Conservation (phyloP, 2,797 vertebrate species). For the Anabas testudineus region DNA sequence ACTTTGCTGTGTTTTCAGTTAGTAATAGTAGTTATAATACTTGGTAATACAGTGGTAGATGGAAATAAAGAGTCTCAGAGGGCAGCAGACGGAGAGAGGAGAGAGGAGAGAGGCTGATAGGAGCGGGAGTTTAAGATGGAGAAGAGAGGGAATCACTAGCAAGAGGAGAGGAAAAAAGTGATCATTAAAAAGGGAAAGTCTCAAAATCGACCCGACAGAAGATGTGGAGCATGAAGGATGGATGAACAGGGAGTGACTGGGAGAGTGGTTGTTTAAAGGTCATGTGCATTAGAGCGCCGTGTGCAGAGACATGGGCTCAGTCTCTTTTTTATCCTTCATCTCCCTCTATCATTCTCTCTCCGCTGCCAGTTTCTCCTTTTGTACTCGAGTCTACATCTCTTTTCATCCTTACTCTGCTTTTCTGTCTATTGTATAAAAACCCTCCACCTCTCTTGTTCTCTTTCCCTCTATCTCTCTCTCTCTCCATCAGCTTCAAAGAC, state of each 20-base stretch:
- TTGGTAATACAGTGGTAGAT: too few species aligned
- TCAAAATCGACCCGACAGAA: conserved; percentile 11
- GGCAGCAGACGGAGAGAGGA: conserved; percentile 6
- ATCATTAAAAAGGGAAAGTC: conserved; percentile 1
- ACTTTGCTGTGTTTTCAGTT: too few species aligned
- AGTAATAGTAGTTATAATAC: too few species aligned
- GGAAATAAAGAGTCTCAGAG: neutral
- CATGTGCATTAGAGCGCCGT: conserved; percentile 35
- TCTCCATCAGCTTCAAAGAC: conserved; percentile 80
- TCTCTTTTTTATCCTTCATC: conserved; percentile 31
- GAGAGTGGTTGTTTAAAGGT: conserved; percentile 61
- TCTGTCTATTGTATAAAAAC: conserved; percentile 35
- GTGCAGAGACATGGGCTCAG: conserved; percentile 42
- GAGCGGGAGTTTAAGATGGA: neutral
- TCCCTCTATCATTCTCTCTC: conserved; percentile 35
- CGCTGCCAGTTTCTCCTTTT: conserved; percentile 40
- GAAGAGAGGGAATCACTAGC: neutral
- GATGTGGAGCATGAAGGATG: conserved; percentile 27
- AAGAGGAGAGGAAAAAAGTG: neutral
- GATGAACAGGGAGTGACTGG: conserved; percentile 36
- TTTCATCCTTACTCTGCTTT: conserved; percentile 14
- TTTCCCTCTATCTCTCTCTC: conserved; percentile 63
- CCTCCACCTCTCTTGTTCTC: conserved; percentile 12
- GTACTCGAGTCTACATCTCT: conserved; percentile 19
- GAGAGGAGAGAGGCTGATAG: neutral